Base-by-base conservation (phyloP, 2,797 vertebrate genomes). In the Meda fulgida region DNA sequence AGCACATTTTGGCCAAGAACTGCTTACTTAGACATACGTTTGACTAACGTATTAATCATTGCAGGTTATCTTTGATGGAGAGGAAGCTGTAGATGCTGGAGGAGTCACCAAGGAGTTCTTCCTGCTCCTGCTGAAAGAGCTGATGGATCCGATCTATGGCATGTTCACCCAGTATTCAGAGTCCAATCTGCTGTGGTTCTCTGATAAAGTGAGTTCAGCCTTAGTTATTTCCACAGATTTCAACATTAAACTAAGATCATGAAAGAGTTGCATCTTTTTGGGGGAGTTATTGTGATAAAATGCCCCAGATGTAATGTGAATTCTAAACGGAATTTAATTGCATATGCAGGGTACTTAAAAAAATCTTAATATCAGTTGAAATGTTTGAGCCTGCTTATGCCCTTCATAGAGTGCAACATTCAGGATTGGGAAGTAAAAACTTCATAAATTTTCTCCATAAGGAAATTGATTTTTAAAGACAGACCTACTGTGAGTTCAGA, bases 41-140 rank as follows among this genome's bases (percentile, higher is more conserved):
- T 60, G 65, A 60, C 29, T 58, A 66, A 84, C 34, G 18, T 53
- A 60, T 26, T 21, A 21, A 16, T 60, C 9, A n/a, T 60, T 34
- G 38, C 89, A 99, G 98, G 97, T 99, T 84, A 98, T 98, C 91
- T 99, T 99, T 89, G 97, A 98, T 78, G 97, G 98, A 3, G 98
- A 99, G 90, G 98, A 99, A 92, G 98, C 97, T 0, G 97, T 99
- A 29, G 98, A 99, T 13, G 98, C 97, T 69, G 98, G 98, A 1
- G 98, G 98, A 34, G 96, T 99, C 16, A 99, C 97, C 34, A 99
- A 99, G 90, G 98, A 99, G 91, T 99, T 99, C 93, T 99, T 99
- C 93, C 95, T 99, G 58, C 92, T 99, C 88, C 92, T 99, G 72
- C 90, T 99, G 13, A 99, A 98, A 93, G 98, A 99, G 88, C 94